These are phyloP conservation scores for Microcebus tavaratra DNA, from an alignment of 2,113 vertebrate genomes.

Conservation along the genomic window DNA sequence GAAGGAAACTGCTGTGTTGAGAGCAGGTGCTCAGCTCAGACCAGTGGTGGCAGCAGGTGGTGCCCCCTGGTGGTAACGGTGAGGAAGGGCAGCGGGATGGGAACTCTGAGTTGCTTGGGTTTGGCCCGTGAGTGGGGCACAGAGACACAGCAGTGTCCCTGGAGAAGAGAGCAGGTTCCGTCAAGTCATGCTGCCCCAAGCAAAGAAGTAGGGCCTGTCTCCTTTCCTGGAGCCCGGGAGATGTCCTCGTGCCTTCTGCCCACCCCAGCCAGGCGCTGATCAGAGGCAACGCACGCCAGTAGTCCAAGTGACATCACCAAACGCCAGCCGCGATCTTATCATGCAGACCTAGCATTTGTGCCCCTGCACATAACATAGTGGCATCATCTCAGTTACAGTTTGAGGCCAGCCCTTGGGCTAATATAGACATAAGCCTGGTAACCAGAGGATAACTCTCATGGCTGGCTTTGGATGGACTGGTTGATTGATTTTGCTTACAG, in stretches of 20 bases:
- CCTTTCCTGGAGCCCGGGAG: not conserved
- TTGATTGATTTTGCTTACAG: too few species aligned
- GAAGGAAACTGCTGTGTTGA: not conserved
- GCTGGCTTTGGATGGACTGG: not conserved
- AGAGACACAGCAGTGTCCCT: not conserved
- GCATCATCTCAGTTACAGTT: not conserved
- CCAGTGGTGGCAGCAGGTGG: rapidly evolving
- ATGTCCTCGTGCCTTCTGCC: not conserved
- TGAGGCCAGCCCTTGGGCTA: not conserved
- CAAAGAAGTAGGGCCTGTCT: not conserved
- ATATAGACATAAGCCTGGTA: not conserved
- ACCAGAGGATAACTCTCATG: not conserved
- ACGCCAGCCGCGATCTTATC: not conserved
- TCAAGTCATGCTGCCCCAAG: not conserved
- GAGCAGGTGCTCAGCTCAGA: rapidly evolving
- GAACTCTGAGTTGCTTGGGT: not conserved
- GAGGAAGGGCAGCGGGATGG: not conserved
- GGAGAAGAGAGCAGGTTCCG: not conserved
- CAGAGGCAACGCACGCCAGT: not conserved
- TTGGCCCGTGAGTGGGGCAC: not conserved
- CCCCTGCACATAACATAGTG: not conserved
- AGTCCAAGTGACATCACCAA: slow-evolving; percentile 42
- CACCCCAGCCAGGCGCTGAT: not conserved
- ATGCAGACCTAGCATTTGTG: not conserved
- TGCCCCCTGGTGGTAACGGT: not conserved